Base-by-base conservation (phyloP, 1,140 invertebrate species). In the Drosophila fuyamai region DNA sequence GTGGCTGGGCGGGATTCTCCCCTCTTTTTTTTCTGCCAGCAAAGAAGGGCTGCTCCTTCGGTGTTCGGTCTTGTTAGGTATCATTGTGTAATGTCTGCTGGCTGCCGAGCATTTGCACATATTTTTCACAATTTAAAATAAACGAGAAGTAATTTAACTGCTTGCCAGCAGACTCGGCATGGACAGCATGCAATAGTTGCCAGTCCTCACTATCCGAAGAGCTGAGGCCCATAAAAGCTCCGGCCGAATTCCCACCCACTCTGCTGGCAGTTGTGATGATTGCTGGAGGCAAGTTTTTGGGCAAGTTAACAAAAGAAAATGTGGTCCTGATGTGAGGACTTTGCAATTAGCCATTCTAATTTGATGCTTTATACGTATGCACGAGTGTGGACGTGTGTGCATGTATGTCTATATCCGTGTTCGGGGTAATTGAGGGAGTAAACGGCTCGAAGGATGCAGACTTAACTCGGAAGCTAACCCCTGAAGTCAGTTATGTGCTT, bases 141-240 rank as follows among this genome's bases (percentile, higher is more conserved):
- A 86, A 86, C 84, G 83, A 86, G 84, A 89, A 86, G 84, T 86
- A 88, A 86, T 86, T 88, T 83, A 83, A 86, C 84, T 88, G 83
- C 76, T 77, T 48, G 74, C 48, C 74, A 78, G 58, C 63, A 73
- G 50, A 48, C 23, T 60, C 56, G 44, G 27, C 60, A 76, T 67
- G 55, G 58, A 58, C 75, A 74, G 43, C 54, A 70, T 57, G 63
- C 76, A 61, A 67, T 78, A 73, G 55, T 73, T 78, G 41, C 54
- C 81, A 76, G 32, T 46, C 44, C 65, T 44, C 62, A 41, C 18
- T 41, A 48, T 65, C 27, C 46, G 47, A 50, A 32, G n/a, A 2
- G 44, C 9, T 7, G 46, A 3, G 12, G 23, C 29, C 29, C 29
- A 32, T 32, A 9, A 13, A 27, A 27, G 13, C 27, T 4, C 9